Evolutionary conservation across 1,140 invertebrate species (phyloP).

Genomic region (Formica selysi): DNA sequence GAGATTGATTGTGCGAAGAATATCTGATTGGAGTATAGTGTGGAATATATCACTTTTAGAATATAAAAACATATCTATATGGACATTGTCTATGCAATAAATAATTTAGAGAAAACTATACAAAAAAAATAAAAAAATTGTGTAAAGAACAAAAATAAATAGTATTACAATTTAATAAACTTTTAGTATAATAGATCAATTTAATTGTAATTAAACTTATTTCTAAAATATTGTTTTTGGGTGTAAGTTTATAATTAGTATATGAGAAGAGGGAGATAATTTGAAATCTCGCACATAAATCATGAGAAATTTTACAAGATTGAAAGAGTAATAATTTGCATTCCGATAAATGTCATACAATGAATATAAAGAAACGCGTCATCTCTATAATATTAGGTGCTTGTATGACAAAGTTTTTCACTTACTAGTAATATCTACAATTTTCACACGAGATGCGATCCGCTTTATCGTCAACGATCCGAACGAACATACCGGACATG

Average conservation of each 20-base stretch:
- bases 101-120: background rate
- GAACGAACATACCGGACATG: conserved; percentile 42
- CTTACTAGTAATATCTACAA: background rate
- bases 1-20: conserved; percentile 34
- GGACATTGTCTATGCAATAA: background rate
- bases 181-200: background rate
- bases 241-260: background rate
- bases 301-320: background rate
- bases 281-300: background rate
- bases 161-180: background rate
- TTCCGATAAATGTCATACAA: background rate
- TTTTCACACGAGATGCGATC: conserved; percentile 24
- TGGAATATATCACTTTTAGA: background rate
- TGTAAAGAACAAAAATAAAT: background rate
- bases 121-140: background rate
- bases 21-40: conserved; percentile 17
- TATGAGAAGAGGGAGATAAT: too few species aligned
- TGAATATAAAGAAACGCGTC: background rate
- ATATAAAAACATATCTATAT: conserved; percentile 9
- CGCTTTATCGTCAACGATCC: conserved; percentile 30
- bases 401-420: conserved; percentile 28
- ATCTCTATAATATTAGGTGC: background rate
- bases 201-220: background rate
- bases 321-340: background rate
- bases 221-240: background rate